Conservation (phyloP, 2,797 vertebrate species). For the Gymnodraco acuticeps region DNA sequence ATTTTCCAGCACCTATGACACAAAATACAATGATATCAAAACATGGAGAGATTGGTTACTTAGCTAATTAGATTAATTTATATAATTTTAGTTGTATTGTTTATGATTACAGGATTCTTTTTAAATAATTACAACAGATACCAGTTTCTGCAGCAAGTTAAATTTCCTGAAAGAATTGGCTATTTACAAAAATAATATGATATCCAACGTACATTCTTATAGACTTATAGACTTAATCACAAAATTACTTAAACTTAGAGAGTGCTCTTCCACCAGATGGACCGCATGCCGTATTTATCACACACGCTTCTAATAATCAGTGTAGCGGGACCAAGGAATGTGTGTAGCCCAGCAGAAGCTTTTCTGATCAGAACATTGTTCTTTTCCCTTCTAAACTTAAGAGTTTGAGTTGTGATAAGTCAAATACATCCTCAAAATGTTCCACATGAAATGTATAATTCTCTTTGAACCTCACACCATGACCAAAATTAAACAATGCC, state of each 20-base stretch:
- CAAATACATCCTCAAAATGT: constrained; percentile 21
- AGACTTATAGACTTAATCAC: constrained; percentile 10
- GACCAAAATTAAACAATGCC: constrained; percentile 39
- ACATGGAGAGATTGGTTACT: not conserved
- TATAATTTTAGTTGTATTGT: too few relatives aligned
- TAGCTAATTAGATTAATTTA: not conserved
- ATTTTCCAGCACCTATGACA: not conserved
- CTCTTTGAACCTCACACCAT: constrained; percentile 56
- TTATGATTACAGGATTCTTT: too few relatives aligned
- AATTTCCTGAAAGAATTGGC: not conserved
- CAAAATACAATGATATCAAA: not conserved
- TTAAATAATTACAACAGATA: not conserved
- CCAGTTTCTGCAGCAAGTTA: not conserved
- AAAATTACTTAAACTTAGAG: constrained; percentile 33
- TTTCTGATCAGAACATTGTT: constrained; percentile 48
- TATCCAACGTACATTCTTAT: not conserved
- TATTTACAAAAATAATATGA: not conserved
- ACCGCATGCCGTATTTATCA: constrained; percentile 32
- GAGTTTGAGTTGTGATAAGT: constrained; percentile 31
- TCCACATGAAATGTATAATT: constrained; percentile 40
- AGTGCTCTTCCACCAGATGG: constrained; percentile 30
- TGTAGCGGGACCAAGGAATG: constrained; percentile 40
- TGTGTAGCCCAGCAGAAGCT: constrained; percentile 43
- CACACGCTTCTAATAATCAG: constrained; percentile 55
- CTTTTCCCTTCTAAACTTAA: constrained; percentile 20